Percentiles rank a stretch among this genome's conserved stretches.
These are phyloP conservation scores for Halocynthia roretzi DNA, from an alignment of 23 tunicate genomes.

Conservation along the genomic window DNA sequence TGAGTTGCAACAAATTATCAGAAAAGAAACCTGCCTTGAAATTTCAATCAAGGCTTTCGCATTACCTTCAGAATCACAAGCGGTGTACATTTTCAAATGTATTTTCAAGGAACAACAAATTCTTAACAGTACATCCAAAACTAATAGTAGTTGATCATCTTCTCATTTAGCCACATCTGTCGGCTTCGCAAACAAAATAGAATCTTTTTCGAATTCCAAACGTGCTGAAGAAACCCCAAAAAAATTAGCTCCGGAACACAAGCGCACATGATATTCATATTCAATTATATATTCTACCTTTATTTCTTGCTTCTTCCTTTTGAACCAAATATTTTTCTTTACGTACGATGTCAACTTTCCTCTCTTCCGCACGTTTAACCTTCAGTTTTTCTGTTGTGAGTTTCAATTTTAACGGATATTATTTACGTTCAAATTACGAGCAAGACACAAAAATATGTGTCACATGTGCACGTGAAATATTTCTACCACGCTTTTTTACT, in stretches of 20 bases:
- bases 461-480: background rate
- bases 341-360: conserved; percentile 34
- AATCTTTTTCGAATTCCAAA: conserved; percentile 62
- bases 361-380: conserved; percentile 34
- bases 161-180: background rate
- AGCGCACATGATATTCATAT: background rate
- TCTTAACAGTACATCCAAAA: no score
- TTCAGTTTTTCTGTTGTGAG: conserved; percentile 30
- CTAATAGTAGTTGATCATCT: no score
- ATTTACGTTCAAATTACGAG: no score
- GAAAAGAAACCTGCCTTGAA: background rate
- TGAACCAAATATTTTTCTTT: conserved; percentile 36
- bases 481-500: no score
- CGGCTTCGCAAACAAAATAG: conserved; percentile 44
- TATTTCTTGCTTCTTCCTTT: conserved; percentile 32
- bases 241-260: background rate
- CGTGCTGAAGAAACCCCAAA: conserved; percentile 32
- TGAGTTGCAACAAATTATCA: background rate
- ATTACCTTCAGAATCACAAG: no score
- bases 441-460: background rate
- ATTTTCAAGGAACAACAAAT: no score
- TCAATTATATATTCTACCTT: conserved; percentile 25
- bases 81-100: no score
- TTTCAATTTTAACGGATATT: no score
- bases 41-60: no score